Evolutionary conservation across 2,888 invertebrate genomes (phyloP).

Genomic region (Hipparchia sbordonii): DNA sequence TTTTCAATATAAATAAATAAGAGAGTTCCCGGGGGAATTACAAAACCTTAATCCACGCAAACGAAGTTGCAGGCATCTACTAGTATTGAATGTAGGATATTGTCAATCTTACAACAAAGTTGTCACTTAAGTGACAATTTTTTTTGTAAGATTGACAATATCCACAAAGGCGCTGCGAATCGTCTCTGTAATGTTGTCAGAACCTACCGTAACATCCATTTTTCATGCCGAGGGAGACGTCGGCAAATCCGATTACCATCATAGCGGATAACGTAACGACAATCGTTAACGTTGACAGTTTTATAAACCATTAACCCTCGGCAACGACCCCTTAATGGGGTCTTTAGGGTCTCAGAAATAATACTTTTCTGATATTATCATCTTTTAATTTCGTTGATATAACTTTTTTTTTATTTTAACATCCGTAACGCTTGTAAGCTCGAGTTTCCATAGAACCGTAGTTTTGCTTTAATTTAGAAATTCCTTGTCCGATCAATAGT

Average conservation of each 20-base stretch:
- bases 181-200: neutral
- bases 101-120: too few species aligned
- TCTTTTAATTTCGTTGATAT: constrained; percentile 6
- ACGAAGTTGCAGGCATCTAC: too few species aligned
- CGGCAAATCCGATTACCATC: constrained; percentile 17
- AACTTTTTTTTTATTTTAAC: constrained; percentile 1
- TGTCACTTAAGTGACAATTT: too few species aligned
- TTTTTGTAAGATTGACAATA: neutral
- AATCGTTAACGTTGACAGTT: constrained; percentile 23
- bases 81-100: too few species aligned
- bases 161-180: neutral
- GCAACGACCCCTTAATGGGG: constrained; percentile 15
- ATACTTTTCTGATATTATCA: constrained; percentile 7
- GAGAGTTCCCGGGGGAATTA: too few species aligned
- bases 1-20: too few species aligned
- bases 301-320: constrained; percentile 21
- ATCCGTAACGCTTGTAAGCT: too few species aligned
- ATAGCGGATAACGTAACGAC: neutral
- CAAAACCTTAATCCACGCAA: too few species aligned
- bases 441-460: too few species aligned
- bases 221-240: constrained; percentile 6
- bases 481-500: too few species aligned
- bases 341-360: constrained; percentile 1
- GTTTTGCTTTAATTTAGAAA: too few species aligned
- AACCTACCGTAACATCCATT: neutral